phyloP scores from a whole-genome alignment of 1,140 invertebrate genomes.

The Solenopsis fugax region DNA sequence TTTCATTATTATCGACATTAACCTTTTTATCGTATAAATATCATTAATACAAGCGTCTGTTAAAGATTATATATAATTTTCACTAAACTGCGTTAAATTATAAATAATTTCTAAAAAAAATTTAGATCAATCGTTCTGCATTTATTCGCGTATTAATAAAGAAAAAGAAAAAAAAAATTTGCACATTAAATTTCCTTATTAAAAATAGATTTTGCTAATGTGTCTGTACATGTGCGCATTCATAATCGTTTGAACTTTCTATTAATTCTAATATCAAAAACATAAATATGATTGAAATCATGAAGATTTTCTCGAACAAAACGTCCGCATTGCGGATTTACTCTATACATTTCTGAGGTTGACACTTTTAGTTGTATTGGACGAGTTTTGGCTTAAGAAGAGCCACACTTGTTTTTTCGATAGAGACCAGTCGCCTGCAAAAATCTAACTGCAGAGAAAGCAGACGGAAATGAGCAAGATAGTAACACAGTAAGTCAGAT shows the following conservation, averaged over 20 bases:
- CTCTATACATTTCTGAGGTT: background rate
- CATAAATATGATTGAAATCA: background rate
- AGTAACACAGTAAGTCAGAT: conserved; percentile 42
- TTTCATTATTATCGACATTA: background rate
- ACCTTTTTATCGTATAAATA: background rate
- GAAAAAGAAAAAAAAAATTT: background rate
- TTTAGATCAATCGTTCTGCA: background rate
- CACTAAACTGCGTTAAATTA: background rate
- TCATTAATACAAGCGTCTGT: background rate
- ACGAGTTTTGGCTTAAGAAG: background rate
- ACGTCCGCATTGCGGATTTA: background rate
- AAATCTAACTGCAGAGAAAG: conserved; percentile 54
- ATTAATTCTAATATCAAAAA: background rate
- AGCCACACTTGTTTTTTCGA: background rate
- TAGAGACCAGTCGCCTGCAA: conserved; percentile 31
- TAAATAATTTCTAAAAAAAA: background rate
- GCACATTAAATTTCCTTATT: background rate
- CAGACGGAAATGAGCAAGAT: conserved; percentile 21
- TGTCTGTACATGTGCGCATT: too few relatives aligned
- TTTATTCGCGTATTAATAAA: background rate
- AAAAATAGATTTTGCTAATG: background rate
- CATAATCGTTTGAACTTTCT: background rate
- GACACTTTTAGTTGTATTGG: conserved; percentile 17
- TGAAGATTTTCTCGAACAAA: background rate
- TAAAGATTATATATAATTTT: background rate